A percentile compares a stretch with the other conserved stretches of the same genome.
Evolutionary conservation across 2,888 invertebrate species (phyloP).

Genomic region (Himalopsyche tibetana): DNA sequence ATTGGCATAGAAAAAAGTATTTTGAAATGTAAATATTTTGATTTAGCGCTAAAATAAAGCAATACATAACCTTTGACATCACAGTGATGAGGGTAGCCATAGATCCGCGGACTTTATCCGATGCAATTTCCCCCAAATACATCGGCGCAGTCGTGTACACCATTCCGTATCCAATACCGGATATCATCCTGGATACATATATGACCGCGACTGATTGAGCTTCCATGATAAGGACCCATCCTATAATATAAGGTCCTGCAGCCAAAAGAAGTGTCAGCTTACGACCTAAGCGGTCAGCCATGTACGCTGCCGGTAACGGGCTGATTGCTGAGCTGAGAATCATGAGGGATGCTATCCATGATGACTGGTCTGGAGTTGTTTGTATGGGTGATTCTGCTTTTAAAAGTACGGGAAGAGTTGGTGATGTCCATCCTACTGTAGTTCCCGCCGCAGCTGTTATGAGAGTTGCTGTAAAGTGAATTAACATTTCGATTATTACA

Average conservation of each 20-base stretch:
- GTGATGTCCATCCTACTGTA: conserved; percentile 80
- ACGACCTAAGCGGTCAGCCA: conserved; percentile 81
- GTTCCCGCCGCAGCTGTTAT: conserved; percentile 77
- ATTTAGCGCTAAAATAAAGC: too few species aligned
- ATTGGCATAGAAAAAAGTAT: too few species aligned
- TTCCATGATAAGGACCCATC: conserved; percentile 81
- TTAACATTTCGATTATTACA: too few species aligned
- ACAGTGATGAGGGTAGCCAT: conserved; percentile 80
- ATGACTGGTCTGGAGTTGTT: conserved; percentile 77
- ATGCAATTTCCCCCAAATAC: conserved; percentile 80
- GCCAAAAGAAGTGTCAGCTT: conserved; percentile 80
- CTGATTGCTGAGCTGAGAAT: conserved; percentile 80
- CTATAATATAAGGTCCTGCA: conserved; percentile 78
- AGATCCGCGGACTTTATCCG: conserved; percentile 78
- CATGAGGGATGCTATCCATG: conserved; percentile 81
- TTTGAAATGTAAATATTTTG: too few species aligned
- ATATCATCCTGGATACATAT: conserved; percentile 78
- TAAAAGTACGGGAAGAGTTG: conserved; percentile 77
- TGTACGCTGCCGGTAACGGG: conserved; percentile 79
- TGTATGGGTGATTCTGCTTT: conserved; percentile 75
- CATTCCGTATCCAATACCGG: conserved; percentile 80
- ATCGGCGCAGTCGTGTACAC: conserved; percentile 80
- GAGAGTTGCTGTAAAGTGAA: conserved; percentile 73
- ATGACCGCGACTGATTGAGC: conserved; percentile 78
- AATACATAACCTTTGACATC: conserved; percentile 74